Evolutionary conservation across 2,113 vertebrate genomes (phyloP).

Genomic region (Megalops atlanticus): DNA sequence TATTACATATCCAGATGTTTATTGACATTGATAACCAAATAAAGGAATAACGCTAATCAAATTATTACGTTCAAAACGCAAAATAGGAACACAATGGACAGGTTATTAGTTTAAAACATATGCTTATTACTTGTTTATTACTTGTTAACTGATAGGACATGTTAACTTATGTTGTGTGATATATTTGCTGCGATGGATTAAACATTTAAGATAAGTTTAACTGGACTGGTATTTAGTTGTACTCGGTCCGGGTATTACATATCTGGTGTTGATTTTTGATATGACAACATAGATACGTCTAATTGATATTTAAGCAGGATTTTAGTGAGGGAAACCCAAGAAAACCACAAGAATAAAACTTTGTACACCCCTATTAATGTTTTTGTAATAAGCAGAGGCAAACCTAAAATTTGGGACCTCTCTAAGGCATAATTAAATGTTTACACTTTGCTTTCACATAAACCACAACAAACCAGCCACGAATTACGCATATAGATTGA

Average conservation of each 20-base stretch:
- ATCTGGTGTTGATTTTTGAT: constrained; percentile 67
- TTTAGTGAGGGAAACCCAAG: background rate
- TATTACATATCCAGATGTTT: too few relatives aligned
- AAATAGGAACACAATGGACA: too few relatives aligned
- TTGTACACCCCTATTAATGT: too few relatives aligned
- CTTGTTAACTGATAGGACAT: too few relatives aligned
- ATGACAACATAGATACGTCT: constrained; percentile 57
- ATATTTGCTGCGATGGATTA: constrained; percentile 30
- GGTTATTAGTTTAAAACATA: too few relatives aligned
- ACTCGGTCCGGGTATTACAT: constrained; percentile 62
- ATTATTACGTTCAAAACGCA: too few relatives aligned
- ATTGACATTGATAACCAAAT: too few relatives aligned
- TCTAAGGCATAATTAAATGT: background rate
- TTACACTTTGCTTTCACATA: background rate
- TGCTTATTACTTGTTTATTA: too few relatives aligned
- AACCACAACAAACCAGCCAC: background rate
- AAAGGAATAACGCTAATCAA: too few relatives aligned
- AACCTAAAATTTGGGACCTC: background rate
- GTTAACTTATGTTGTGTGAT: too few relatives aligned
- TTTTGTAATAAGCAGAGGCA: too few relatives aligned
- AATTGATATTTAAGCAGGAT: constrained; percentile 67
- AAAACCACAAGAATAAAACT: background rate
- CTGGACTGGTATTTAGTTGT: constrained; percentile 66
- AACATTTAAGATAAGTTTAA: constrained; percentile 62
- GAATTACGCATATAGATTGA: constrained; percentile 5